A percentile compares a stretch with the other conserved stretches of the same genome.
Evolutionary conservation across 2,113 vertebrate species (phyloP).

Genomic region (Calyptomena viridis): DNA sequence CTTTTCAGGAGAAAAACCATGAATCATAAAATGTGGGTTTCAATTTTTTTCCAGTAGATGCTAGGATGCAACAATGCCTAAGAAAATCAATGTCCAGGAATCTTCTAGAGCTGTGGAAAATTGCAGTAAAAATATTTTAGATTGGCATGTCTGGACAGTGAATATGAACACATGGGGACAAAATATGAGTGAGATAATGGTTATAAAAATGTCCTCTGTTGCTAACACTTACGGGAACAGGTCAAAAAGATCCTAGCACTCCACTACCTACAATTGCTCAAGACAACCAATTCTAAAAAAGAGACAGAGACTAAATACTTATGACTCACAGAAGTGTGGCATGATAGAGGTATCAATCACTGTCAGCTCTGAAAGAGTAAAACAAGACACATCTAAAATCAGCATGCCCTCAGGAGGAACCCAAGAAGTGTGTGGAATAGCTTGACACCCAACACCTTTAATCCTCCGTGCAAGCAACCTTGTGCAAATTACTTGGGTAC

Average conservation of each 20-base stretch:
- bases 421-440: not conserved
- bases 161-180: fast-evolving
- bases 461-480: not conserved
- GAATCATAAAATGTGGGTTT: not conserved
- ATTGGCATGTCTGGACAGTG: not conserved
- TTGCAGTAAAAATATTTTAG: not conserved
- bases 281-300: not conserved
- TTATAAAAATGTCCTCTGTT: not conserved
- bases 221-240: not conserved
- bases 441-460: fast-evolving
- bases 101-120: not conserved
- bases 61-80: not conserved
- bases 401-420: not conserved
- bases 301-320: not conserved
- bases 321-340: not conserved
- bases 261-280: not conserved
- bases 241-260: not conserved
- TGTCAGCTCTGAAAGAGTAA: not conserved
- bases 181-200: not conserved
- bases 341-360: not conserved
- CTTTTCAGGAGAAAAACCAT: not conserved
- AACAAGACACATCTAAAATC: not conserved
- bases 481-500: not conserved
- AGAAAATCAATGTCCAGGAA: not conserved
- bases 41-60: not conserved